Evolutionary conservation across 2,888 invertebrate species (phyloP), one percentile per base, ranked within the genome.

Genomic region (Zygogramma bicolorata): DNA sequence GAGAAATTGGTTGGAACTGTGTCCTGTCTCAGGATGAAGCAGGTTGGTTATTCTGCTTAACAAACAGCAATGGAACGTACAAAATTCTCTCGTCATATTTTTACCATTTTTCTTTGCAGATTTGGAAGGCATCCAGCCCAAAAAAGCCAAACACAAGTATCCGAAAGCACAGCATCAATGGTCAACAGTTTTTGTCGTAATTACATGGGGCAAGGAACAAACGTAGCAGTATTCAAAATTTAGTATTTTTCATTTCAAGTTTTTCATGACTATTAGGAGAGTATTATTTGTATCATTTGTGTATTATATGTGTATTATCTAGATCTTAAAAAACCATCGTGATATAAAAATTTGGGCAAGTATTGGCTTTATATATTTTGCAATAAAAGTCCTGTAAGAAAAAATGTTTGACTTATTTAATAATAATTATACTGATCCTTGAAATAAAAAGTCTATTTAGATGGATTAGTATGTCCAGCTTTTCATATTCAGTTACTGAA

Each of bases 1-100:
- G 85, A 7, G 85, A 85, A 77, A 79, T 85, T 57, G 86, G 85
- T 40, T 85, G 85, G 85, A 79, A 85, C 77, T 76, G 79, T 65
- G 68, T 77, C 62, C 67, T 65, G 13, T 38, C 59, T 13, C 42
- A 58, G 18, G 62, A 71, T 7, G 70, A 70, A 8, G 7, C 6
- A 65, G 68, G 77, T 79, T 73, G 59, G 10, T 31, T 34, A 6
- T 53, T 25, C 2, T n/a, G 25, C n/a, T n/a, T 53, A 1, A 18
- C 4, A 46, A 46, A 22, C 10, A 20, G 20, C 20, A 42, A 2
- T 46, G 18, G 20, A 46, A 18, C 15, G 1, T 46, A 6, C 3
- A 13, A 8, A 6, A 20, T 6, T 18, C 3, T 6, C 3, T 18
- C 10, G 13, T 34, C 13, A 34, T 34, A 34, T 34, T 42, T 42